Base-by-base conservation (phyloP, 2,113 vertebrate species). In the Cheirogaleus medius region DNA sequence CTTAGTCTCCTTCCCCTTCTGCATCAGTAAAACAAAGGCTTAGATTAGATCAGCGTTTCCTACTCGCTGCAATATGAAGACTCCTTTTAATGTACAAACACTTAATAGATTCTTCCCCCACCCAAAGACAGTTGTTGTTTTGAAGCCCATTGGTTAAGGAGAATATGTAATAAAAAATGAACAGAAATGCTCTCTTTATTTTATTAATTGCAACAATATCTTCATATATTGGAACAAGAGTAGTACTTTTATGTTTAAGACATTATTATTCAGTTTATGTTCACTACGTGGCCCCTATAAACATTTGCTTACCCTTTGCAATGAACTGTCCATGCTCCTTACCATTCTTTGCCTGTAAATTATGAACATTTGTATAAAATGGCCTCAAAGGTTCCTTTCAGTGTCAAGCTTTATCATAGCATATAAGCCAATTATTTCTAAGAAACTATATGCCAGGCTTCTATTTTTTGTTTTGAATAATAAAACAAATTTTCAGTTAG, bases 381-480 rank as follows among this genome's bases (percentile, higher is more conserved):
- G 52, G 60, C 27, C 58, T 73, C 37, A 42, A 74, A 89, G 6
- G 0, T 47, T 76, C 73, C 25, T 76, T 85, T 80, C 49, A 14
- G 27, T 44, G 8, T 68, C 85, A 32, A 66, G 21, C n/a, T 84
- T 90, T 76, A 87, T 39, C 49, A 52, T 6, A 69, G 29, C 80
- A 87, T 76, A 87, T 6, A 69, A n/a, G 87, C n/a, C 69, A 97
- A 69, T 69, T 87, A 76, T 54, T 81, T 87, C 87, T 83, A 88
- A 86, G 91, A 85, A 95, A 85, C 32, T 8, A 73, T n/a, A 80
- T 0, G 52, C 18, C 37, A 58, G 74, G 10, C 60, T 87, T 92
- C 64, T 39, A 44, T 73, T 80, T 88, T 95, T 63, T 78, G 49
- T 87, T 96, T 89, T 56, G 37, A 69, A 92, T 52, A 89, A 96